Conservation (phyloP, 1,140 invertebrate genomes). For the Drosophila grimshawi region DNA sequence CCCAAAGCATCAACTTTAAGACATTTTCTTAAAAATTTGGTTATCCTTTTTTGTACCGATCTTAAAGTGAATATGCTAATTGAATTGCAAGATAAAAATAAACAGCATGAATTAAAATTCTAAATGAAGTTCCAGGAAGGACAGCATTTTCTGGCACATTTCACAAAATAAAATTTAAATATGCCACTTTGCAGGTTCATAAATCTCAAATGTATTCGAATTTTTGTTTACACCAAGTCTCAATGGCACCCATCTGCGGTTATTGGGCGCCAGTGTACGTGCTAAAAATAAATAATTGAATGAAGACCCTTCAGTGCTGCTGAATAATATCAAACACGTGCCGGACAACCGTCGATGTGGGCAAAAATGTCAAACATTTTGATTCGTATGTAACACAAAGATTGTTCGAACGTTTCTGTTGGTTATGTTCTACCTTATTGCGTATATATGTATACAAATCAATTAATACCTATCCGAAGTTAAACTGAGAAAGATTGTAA, state of each 20-base stretch:
- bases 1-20: no score
- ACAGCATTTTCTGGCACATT: constrained; percentile 22
- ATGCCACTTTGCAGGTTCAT: constrained; percentile 47
- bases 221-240: constrained; percentile 40
- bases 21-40: no score
- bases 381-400: constrained; percentile 45
- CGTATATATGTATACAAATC: background rate
- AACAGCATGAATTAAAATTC: constrained; percentile 16
- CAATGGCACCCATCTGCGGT: constrained; percentile 37
- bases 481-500: no score
- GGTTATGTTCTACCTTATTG: background rate
- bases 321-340: constrained; percentile 50
- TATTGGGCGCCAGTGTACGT: constrained; percentile 52
- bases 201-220: constrained; percentile 39
- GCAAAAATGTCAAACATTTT: constrained; percentile 60
- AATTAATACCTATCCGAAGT: no score
- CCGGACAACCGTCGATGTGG: constrained; percentile 23
- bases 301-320: constrained; percentile 24
- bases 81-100: constrained; percentile 8
- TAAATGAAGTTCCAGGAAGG: constrained; percentile 9
- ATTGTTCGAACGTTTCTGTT: constrained; percentile 22
- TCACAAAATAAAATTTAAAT: constrained; percentile 42
- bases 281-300: constrained; percentile 52
- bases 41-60: background rate
- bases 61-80: constrained; percentile 19